A percentile compares a stretch with the other conserved stretches of the same genome.
Conservation (phyloP, 2,797 vertebrate species). For the Darevskia nairensis region DNA sequence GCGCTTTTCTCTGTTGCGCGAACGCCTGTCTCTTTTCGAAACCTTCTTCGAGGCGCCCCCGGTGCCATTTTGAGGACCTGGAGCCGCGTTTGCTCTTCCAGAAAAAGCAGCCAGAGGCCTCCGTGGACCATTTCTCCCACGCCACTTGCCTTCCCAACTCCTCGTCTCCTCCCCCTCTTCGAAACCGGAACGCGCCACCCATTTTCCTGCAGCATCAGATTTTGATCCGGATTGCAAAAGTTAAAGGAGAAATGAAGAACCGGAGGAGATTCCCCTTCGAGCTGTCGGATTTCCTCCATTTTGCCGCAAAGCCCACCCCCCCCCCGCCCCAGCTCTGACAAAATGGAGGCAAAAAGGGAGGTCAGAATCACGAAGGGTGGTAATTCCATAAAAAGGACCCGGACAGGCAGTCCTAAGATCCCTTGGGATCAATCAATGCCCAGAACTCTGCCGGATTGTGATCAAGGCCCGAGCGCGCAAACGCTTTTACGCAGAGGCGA, state of each 20-base stretch:
- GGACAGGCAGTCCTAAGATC: too few species aligned
- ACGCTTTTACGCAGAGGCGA: background rate
- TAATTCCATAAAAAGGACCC: rapidly evolving
- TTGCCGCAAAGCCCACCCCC: constrained; percentile 35
- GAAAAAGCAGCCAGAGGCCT: background rate
- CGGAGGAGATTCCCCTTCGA: background rate
- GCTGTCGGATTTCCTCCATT: constrained; percentile 50
- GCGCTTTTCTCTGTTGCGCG: background rate
- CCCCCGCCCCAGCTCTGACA: constrained; percentile 41
- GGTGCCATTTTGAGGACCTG: background rate
- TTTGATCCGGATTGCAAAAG: background rate
- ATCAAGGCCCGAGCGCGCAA: background rate
- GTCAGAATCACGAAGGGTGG: background rate
- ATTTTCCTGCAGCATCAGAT: too few species aligned
- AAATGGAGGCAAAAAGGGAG: constrained; percentile 63
- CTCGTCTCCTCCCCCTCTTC: too few species aligned
- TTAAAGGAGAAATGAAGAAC: background rate
- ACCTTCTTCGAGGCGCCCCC: background rate
- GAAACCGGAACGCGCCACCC: background rate
- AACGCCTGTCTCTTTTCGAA: background rate
- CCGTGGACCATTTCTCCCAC: too few species aligned
- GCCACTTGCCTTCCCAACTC: background rate
- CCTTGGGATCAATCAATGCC: too few species aligned
- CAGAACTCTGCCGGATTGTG: background rate
- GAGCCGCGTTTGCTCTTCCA: background rate